Evolutionary conservation across 2,113 vertebrate species (phyloP).

Genomic region (Forbesichthys agassizii): DNA sequence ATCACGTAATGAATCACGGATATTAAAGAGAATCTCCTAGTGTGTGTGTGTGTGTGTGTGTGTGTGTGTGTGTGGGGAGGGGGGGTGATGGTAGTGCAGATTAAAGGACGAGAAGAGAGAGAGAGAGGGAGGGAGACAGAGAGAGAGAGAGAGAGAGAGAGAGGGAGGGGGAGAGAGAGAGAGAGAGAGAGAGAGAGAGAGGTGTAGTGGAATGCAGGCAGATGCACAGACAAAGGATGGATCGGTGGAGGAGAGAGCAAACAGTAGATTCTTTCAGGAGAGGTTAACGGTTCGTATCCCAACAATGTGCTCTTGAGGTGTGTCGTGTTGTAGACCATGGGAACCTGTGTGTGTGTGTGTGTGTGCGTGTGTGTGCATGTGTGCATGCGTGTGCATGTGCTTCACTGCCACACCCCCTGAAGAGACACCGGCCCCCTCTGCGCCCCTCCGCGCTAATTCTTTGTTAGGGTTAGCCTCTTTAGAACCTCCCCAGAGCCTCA

Average conservation of each 20-base stretch:
- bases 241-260: constrained; percentile 19
- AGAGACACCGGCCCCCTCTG: too few relatives aligned
- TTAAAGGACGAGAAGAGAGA: constrained; percentile 20
- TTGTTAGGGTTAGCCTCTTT: too few relatives aligned
- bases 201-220: constrained; percentile 17
- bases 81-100: not conserved
- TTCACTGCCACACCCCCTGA: too few relatives aligned
- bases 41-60: not conserved
- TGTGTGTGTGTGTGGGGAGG: too few relatives aligned
- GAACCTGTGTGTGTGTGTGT: not conserved
- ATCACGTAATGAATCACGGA: too few relatives aligned
- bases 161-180: constrained; percentile 12
- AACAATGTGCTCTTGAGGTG: constrained; percentile 65
- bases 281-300: constrained; percentile 57
- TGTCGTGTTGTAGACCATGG: constrained; percentile 48
- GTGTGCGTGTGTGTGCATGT: constrained; percentile 1
- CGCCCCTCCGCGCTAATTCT: too few relatives aligned
- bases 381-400: not conserved
- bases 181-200: not conserved
- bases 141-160: not conserved
- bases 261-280: constrained; percentile 60
- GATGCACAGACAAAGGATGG: constrained; percentile 35
- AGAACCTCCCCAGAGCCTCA: too few relatives aligned
- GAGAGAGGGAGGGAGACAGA: constrained; percentile 4
- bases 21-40: not conserved